phyloP scores from a whole-genome alignment of 2,888 invertebrate genomes.

The Xestia rhomboidea region DNA sequence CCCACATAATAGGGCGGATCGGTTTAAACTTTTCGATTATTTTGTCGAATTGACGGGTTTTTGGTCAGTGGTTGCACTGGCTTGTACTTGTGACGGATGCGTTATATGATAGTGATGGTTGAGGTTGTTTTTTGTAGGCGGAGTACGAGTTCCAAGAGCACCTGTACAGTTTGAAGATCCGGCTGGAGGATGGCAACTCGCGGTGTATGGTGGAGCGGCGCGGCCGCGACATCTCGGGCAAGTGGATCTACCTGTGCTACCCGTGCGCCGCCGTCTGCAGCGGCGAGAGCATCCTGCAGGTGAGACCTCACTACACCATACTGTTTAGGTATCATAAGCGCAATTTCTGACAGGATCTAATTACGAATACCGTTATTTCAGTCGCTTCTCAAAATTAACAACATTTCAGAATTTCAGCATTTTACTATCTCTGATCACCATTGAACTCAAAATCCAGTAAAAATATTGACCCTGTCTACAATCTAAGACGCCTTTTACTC shows the following conservation, averaged over 20 bases:
- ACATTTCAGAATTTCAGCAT: neutral
- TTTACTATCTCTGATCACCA: neutral
- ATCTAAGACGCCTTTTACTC: neutral
- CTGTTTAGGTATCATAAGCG: neutral
- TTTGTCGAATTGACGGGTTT: neutral
- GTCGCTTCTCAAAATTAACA: neutral
- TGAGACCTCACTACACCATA: constrained; percentile 48
- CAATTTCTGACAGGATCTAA: neutral
- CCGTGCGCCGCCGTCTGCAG: constrained; percentile 89
- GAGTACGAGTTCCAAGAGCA: constrained; percentile 87
- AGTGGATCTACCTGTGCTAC: constrained; percentile 89
- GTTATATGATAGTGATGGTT: constrained; percentile 26
- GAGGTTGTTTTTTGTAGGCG: constrained; percentile 76
- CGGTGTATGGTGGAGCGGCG: constrained; percentile 87
- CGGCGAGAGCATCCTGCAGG: constrained; percentile 86
- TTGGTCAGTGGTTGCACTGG: constrained; percentile 41
- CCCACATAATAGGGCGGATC: constrained; percentile 61
- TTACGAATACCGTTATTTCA: neutral
- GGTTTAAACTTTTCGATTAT: constrained; percentile 2
- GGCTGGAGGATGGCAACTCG: constrained; percentile 84
- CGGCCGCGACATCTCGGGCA: constrained; percentile 83
- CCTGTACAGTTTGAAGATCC: constrained; percentile 85
- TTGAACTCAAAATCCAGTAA: neutral
- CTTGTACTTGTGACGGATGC: constrained; percentile 4
- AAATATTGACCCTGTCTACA: neutral